Conservation (phyloP, 1,140 invertebrate genomes). For the Triops longicaudatus region DNA sequence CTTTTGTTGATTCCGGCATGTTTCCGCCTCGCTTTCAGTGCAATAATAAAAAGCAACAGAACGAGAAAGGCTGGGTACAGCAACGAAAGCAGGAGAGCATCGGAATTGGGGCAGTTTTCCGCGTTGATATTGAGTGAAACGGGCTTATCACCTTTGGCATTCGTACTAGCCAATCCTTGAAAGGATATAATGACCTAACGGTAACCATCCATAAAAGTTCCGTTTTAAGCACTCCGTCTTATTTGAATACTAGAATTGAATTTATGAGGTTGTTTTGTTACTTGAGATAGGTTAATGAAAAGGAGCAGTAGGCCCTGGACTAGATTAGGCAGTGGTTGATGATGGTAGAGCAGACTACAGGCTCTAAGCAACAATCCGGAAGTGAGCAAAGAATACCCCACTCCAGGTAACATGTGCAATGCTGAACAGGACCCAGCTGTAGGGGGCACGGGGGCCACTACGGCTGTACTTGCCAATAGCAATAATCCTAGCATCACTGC, state of each 20-base stretch:
- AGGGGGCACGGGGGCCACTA: slow-evolving; percentile 18
- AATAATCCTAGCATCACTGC: slow-evolving; percentile 19
- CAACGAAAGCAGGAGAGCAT: background rate
- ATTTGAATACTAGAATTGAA: background rate
- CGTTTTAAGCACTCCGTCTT: background rate
- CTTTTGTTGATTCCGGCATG: slow-evolving; percentile 8
- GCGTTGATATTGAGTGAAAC: background rate
- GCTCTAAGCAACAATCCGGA: slow-evolving; percentile 20
- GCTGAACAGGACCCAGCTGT: slow-evolving; percentile 17
- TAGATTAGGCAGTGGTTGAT: slow-evolving; percentile 10
- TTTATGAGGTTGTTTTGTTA: background rate
- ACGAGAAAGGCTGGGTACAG: background rate
- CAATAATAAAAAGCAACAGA: background rate
- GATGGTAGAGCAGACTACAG: slow-evolving; percentile 5
- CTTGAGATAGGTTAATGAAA: slow-evolving; percentile 8
- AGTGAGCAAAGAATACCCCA: slow-evolving; percentile 2
- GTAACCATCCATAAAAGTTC: background rate
- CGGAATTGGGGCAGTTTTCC: slow-evolving; percentile 5
- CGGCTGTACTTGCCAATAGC: background rate
- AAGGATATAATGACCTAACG: slow-evolving; percentile 11
- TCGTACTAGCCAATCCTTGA: slow-evolving; percentile 9
- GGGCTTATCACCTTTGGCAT: background rate
- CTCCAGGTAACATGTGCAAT: slow-evolving; percentile 16
- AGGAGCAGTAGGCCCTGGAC: background rate
- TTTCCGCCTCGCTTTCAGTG: background rate